Evolutionary conservation across 2,888 invertebrate genomes (phyloP).

Genomic region (Drosophila fungiperda): DNA sequence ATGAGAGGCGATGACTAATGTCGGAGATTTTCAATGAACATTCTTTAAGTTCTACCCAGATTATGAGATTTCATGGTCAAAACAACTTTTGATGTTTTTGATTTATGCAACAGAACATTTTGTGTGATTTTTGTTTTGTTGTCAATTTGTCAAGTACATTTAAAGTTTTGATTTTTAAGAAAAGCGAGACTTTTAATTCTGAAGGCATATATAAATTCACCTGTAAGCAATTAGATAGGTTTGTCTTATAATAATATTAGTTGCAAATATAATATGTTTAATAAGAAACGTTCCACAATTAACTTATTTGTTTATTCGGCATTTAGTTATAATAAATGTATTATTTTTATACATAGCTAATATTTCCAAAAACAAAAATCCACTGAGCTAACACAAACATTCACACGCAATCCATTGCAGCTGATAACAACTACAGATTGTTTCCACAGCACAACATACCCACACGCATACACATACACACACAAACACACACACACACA

Average conservation of each 20-base stretch:
- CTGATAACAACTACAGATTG: constrained; percentile 50
- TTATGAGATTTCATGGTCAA: constrained; percentile 14
- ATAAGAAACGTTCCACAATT: constrained; percentile 3
- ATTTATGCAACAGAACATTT: background rate
- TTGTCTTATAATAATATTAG: background rate
- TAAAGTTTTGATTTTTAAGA: background rate
- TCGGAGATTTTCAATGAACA: constrained; percentile 34
- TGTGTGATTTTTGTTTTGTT: background rate
- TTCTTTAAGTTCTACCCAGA: background rate
- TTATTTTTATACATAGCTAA: constrained; percentile 43
- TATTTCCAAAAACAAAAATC: constrained; percentile 30
- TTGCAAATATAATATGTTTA: constrained; percentile 5
- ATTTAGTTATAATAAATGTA: constrained; percentile 12
- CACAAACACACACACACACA: background rate
- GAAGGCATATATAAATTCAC: background rate
- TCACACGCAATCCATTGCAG: constrained; percentile 18
- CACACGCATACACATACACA: background rate
- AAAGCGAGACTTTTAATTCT: background rate
- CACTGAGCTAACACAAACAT: constrained; percentile 5
- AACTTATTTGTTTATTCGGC: background rate
- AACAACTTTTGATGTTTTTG: background rate
- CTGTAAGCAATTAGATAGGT: background rate
- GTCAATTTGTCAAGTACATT: constrained; percentile 6
- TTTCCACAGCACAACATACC: constrained; percentile 10
- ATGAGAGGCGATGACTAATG: constrained; percentile 39